phyloP scores from a whole-genome alignment of 1,140 invertebrate species.

The Hermetia illucens region DNA sequence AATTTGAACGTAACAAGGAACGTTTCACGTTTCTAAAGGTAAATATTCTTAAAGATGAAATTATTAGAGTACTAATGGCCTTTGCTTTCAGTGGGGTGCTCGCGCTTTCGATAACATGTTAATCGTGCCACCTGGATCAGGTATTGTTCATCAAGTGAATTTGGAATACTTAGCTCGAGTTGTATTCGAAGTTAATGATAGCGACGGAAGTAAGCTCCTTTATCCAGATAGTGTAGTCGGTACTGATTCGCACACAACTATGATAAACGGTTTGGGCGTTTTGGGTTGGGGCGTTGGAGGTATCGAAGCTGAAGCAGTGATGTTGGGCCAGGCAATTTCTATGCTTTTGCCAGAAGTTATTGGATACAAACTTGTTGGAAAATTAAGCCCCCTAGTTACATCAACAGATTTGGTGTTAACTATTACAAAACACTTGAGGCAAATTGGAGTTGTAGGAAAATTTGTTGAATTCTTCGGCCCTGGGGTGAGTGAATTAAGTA shows the following conservation, averaged over 20 bases:
- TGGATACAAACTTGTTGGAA: constrained; percentile 80
- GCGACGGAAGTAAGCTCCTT: constrained; percentile 35
- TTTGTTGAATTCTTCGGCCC: constrained; percentile 98
- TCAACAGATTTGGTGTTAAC: constrained; percentile 96
- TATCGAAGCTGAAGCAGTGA: constrained; percentile 81
- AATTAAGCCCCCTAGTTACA: constrained; percentile 70
- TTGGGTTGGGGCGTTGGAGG: constrained; percentile 52
- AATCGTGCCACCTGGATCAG: constrained; percentile 94
- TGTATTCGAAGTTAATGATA: constrained; percentile 61
- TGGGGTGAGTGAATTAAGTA: constrained; percentile 76
- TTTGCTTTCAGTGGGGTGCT: constrained; percentile 70
- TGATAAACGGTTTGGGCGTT: constrained; percentile 88
- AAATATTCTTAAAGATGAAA: constrained; percentile 31
- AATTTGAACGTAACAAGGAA: constrained; percentile 94
- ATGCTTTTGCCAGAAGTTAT: constrained; percentile 94
- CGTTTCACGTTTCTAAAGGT: constrained; percentile 85
- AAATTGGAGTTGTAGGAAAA: constrained; percentile 92
- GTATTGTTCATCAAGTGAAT: constrained; percentile 98
- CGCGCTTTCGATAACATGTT: constrained; percentile 92
- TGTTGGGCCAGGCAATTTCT: constrained; percentile 90
- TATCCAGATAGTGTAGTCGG: constrained; percentile 97
- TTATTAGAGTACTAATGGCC: neutral
- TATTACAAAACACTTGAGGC: constrained; percentile 91
- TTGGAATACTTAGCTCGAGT: constrained; percentile 90
- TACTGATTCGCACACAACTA: constrained; percentile 97